Conservation (phyloP, 2,888 invertebrate species). For the Sesia bembeciformis region DNA sequence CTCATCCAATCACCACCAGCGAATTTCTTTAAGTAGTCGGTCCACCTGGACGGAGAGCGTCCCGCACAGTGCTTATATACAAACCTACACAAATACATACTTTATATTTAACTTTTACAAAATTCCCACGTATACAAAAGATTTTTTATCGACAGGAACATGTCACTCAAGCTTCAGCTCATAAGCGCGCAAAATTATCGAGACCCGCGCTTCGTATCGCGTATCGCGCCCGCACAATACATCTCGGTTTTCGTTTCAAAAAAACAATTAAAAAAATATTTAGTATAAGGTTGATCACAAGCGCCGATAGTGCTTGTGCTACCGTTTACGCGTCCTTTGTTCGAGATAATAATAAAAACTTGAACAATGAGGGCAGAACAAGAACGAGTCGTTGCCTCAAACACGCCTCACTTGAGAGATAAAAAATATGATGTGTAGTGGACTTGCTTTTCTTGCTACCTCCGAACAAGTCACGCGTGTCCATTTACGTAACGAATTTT, state of each 20-base stretch:
- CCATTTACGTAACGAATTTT: background rate
- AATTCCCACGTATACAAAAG: slow-evolving; percentile 4
- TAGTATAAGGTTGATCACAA: slow-evolving; percentile 64
- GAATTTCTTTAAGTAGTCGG: no score
- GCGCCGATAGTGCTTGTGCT: slow-evolving; percentile 62
- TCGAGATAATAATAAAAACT: slow-evolving; percentile 60
- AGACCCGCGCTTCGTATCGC: slow-evolving; percentile 40
- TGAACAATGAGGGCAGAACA: slow-evolving; percentile 57
- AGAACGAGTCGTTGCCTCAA: slow-evolving; percentile 46
- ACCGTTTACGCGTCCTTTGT: slow-evolving; percentile 71
- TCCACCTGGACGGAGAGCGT: no score
- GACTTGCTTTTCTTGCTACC: slow-evolving; percentile 40
- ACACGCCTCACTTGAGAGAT: slow-evolving; percentile 51
- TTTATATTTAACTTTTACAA: background rate
- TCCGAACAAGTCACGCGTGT: background rate
- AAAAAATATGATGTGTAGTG: slow-evolving; percentile 38
- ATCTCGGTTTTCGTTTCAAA: slow-evolving; percentile 40
- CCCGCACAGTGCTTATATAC: no score
- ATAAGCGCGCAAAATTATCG: slow-evolving; percentile 36
- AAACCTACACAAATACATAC: no score
- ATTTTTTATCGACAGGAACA: slow-evolving; percentile 26
- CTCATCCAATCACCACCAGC: no score
- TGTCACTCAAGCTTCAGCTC: slow-evolving; percentile 34
- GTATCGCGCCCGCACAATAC: slow-evolving; percentile 43
- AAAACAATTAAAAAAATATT: slow-evolving; percentile 34